These are phyloP conservation scores for Hylaeus volcanicus DNA, from an alignment of 1,140 invertebrate genomes.

Conservation along the genomic window DNA sequence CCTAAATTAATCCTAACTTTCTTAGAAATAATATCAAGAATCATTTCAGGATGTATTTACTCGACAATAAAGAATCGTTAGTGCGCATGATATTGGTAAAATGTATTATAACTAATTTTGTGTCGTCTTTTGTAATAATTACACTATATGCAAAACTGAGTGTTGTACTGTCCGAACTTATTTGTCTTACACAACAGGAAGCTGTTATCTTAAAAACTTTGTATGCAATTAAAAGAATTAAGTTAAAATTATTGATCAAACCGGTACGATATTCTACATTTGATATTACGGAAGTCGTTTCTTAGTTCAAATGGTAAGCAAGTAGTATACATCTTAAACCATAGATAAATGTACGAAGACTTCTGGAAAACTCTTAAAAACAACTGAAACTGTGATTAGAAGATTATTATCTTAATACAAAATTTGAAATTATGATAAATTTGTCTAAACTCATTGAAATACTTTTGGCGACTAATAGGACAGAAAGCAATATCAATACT, in stretches of 20 bases:
- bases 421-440: not conserved
- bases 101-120: slow-evolving; percentile 34
- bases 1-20: slow-evolving; percentile 36
- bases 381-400: not conserved
- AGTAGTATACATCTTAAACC: not conserved
- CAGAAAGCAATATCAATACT: slow-evolving; percentile 30
- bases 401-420: slow-evolving; percentile 2
- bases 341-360: not conserved
- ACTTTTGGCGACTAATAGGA: slow-evolving; percentile 22
- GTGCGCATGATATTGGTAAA: slow-evolving; percentile 25
- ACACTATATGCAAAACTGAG: slow-evolving; percentile 39
- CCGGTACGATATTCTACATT: not conserved
- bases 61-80: slow-evolving; percentile 13
- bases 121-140: slow-evolving; percentile 42
- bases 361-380: slow-evolving; percentile 1
- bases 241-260: not conserved
- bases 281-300: slow-evolving; percentile 4
- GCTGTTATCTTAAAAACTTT: not conserved
- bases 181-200: not conserved
- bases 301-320: slow-evolving; percentile 1
- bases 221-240: slow-evolving; percentile 2
- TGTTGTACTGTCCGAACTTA: slow-evolving; percentile 43
- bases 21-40: slow-evolving; percentile 28
- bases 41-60: slow-evolving; percentile 15
- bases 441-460: slow-evolving; percentile 26